Conservation (phyloP, 2,888 invertebrate genomes). For the Diarsia brunnea region DNA sequence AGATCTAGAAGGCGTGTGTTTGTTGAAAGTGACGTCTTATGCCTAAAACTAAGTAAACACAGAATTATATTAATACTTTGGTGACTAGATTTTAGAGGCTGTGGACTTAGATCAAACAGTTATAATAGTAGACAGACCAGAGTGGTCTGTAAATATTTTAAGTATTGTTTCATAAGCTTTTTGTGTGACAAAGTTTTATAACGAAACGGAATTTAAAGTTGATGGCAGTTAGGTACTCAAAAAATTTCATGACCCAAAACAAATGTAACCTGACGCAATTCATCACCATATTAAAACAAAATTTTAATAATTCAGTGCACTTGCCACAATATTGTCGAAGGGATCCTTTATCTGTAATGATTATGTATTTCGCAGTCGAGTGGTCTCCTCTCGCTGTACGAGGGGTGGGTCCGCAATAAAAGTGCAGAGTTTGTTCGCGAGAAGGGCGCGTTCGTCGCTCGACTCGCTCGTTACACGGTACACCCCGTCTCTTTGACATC, state of each 20-base stretch:
- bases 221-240: neutral
- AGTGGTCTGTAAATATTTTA: neutral
- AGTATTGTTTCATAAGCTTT: neutral
- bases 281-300: slow-evolving; percentile 50
- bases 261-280: slow-evolving; percentile 18
- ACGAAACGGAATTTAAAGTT: neutral
- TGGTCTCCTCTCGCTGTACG: slow-evolving; percentile 78
- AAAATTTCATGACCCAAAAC: neutral
- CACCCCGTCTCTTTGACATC: slow-evolving; percentile 81
- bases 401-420: slow-evolving; percentile 82
- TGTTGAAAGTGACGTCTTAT: slow-evolving; percentile 22
- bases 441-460: slow-evolving; percentile 66
- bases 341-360: slow-evolving; percentile 83
- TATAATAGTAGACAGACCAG: too few relatives aligned
- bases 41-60: neutral
- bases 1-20: slow-evolving; percentile 9
- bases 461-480: slow-evolving; percentile 74
- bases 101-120: neutral
- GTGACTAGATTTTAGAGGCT: neutral
- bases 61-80: neutral
- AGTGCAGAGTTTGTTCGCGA: slow-evolving; percentile 77
- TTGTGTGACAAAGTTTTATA: neutral
- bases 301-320: slow-evolving; percentile 60
- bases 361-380: slow-evolving; percentile 86
- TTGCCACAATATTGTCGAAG: slow-evolving; percentile 81